A percentile compares a stretch with the other conserved stretches of the same genome.
These are phyloP conservation scores for Paramormyrops hopkinsi DNA, from an alignment of 2,797 vertebrate genomes.

Conservation along the genomic window DNA sequence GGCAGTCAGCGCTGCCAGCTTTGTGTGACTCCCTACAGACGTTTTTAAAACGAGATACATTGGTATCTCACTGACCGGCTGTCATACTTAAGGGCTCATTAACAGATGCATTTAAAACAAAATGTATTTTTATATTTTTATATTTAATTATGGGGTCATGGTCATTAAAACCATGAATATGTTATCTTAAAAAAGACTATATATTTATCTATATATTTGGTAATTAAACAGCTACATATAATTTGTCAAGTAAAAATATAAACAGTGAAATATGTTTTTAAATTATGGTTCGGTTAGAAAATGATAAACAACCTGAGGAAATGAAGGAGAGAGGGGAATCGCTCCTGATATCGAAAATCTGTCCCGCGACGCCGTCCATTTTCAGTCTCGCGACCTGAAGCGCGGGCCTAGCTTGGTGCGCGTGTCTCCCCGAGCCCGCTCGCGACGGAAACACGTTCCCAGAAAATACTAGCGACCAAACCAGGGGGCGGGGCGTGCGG, in stretches of 20 bases:
- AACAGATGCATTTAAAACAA: background rate
- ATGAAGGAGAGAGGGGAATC: background rate
- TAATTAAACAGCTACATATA: background rate
- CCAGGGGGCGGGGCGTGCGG: background rate
- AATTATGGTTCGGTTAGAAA: background rate
- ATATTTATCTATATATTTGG: background rate
- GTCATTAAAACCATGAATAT: background rate
- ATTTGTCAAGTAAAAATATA: background rate
- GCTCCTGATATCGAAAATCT: background rate
- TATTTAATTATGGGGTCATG: background rate
- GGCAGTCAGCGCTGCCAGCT: background rate
- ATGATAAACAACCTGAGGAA: background rate
- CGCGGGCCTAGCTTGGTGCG: background rate
- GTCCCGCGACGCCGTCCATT: background rate
- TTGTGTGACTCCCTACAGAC: background rate
- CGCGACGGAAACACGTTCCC: background rate
- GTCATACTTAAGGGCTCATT: background rate
- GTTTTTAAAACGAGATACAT: background rate
- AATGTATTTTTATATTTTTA: background rate
- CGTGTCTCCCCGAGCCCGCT: background rate
- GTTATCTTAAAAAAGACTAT: background rate
- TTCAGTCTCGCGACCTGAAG: background rate
- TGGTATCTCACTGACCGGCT: background rate
- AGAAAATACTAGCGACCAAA: background rate
- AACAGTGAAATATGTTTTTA: background rate